These are phyloP conservation scores for Fissipunctia ypsillon DNA, from an alignment of 2,888 invertebrate species.

Conservation along the genomic window DNA sequence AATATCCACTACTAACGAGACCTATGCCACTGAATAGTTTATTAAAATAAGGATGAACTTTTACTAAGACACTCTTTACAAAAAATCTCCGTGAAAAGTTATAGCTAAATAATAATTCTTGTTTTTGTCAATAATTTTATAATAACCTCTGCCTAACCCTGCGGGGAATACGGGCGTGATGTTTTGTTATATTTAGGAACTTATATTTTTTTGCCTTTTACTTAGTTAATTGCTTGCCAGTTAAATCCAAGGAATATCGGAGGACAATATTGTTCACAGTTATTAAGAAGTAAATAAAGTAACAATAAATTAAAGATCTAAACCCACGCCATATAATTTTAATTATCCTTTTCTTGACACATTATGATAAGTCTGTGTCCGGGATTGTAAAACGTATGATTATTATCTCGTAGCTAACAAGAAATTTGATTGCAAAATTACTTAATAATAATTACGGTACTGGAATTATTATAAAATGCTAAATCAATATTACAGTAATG, in stretches of 20 bases:
- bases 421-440: constrained; percentile 19
- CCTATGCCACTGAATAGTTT: background rate
- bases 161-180: background rate
- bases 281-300: constrained; percentile 4
- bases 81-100: background rate
- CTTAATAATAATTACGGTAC: background rate
- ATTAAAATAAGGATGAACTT: background rate
- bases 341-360: constrained; percentile 23
- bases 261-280: constrained; percentile 11
- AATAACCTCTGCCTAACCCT: background rate
- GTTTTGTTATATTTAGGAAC: background rate
- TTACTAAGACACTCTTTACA: background rate
- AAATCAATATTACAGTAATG: background rate
- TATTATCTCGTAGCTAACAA: constrained; percentile 5
- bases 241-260: constrained; percentile 9
- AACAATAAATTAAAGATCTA: constrained; percentile 14
- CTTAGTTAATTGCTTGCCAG: background rate
- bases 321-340: background rate
- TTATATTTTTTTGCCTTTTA: background rate
- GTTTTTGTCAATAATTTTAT: background rate
- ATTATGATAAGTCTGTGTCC: constrained; percentile 10
- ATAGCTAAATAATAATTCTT: background rate
- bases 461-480: background rate
- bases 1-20: background rate
- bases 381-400: constrained; percentile 23